Evolutionary conservation across 2,888 invertebrate species (phyloP), one percentile per base, ranked within the genome.

Genomic region (Aleiodes leptofemur): DNA sequence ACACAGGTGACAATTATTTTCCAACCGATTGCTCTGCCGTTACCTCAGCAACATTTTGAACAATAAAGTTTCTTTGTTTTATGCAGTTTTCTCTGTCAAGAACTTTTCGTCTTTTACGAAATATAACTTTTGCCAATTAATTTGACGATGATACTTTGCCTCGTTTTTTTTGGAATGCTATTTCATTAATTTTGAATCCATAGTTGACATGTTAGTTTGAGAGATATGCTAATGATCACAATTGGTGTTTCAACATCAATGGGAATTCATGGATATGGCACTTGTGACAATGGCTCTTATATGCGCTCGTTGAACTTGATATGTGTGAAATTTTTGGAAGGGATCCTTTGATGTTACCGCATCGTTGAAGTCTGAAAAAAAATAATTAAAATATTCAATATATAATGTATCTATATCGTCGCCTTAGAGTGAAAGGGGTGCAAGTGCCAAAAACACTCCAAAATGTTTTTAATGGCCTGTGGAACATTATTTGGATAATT

Each of bases 41-140:
- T 88, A 88, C 84, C 87, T 87, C 83, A 85, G 79, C 83, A 83
- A 83, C 87, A 88, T 88, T 81, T 84, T 86, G 71, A 71, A 69
- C 61, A 43, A 43, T 43, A 8, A 43, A 43, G 43, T 43, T 43
- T 43, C n/a, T 43, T 9, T 43, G 7, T 43, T 43, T 43, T 43
- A 43, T 61, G 70, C 72, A 43, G 9, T 64, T 72, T 34, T 48
- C 23, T 23, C 23, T 23, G 59, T 73, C 76, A 59, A 68, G 34
- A 50, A 14, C 57, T 57, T 11, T 69, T 71, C 73, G 74, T 75
- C 51, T 16, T 23, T 23, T 48, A 34, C 55, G 56, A 69, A 23
- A 57, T 57, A 57, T 57, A 34, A 68, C 9, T 57, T 61, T 57
- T 57, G 31, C n/a, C 31, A 16, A 48, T 43, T n/a, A 29, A 29